These are phyloP conservation scores for Oryzias javanicus DNA, from an alignment of 2,113 vertebrate genomes.

Conservation along the genomic window DNA sequence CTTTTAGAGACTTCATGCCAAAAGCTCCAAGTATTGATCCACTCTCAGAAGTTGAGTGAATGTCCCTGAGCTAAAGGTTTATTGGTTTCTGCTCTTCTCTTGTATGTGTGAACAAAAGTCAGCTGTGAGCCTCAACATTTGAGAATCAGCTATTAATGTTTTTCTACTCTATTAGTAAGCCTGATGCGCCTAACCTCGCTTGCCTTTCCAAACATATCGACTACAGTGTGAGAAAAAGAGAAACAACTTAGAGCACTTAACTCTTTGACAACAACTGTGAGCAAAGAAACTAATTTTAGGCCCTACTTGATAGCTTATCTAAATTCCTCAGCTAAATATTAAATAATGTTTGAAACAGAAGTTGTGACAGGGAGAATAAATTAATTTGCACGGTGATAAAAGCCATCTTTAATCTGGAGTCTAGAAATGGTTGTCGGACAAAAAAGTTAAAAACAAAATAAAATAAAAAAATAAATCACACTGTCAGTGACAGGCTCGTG, in stretches of 20 bases:
- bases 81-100: slow-evolving; percentile 46
- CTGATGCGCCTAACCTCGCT: slow-evolving; percentile 66
- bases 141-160: slow-evolving; percentile 44
- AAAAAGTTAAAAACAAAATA: no score
- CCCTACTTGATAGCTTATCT: no score
- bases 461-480: slow-evolving; percentile 7
- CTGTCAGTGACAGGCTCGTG: slow-evolving; percentile 3
- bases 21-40: slow-evolving; percentile 60
- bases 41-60: slow-evolving; percentile 37
- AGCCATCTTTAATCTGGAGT: background rate
- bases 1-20: slow-evolving; percentile 49
- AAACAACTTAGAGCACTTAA: slow-evolving; percentile 21
- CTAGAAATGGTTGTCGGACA: slow-evolving; percentile 12
- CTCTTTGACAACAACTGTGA: no score
- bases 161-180: slow-evolving; percentile 31
- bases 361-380: no score
- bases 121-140: slow-evolving; percentile 56
- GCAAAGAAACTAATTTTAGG: no score
- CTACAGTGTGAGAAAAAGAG: slow-evolving; percentile 58
- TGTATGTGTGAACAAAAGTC: slow-evolving; percentile 51
- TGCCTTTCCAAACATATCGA: slow-evolving; percentile 72
- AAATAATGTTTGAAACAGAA: no score
- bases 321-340: no score
- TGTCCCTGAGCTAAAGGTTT: slow-evolving; percentile 59
- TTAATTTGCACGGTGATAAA: no score